phyloP scores from a whole-genome alignment of 2,113 vertebrate genomes.

The Ophiodon elongatus region DNA sequence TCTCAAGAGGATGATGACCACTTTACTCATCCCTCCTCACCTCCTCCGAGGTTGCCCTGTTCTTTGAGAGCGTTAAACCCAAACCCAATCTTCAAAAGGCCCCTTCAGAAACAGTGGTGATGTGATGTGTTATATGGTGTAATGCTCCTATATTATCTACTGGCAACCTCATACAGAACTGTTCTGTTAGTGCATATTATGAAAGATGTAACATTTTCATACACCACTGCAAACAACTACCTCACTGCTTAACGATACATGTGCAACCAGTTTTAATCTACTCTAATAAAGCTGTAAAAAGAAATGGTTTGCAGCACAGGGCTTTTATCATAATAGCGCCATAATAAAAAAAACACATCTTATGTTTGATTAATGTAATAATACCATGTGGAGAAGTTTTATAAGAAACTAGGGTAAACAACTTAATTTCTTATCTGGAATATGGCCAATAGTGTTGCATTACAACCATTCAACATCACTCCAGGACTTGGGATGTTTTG shows the following conservation, averaged over 20 bases:
- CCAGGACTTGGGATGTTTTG: conserved; percentile 7
- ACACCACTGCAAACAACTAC: neutral
- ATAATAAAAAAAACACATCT: neutral
- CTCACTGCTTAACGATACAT: neutral
- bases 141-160: neutral
- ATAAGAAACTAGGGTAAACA: neutral
- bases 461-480: neutral
- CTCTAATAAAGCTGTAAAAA: conserved; percentile 15
- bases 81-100: neutral
- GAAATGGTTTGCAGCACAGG: neutral
- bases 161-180: neutral
- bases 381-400: neutral
- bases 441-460: neutral
- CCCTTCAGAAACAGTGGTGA: neutral
- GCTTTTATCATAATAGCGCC: neutral
- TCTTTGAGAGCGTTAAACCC: neutral
- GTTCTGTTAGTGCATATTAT: neutral
- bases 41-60: neutral
- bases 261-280: neutral
- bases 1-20: neutral
- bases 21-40: neutral
- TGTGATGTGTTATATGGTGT: neutral
- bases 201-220: neutral
- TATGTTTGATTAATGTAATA: neutral
- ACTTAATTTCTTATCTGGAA: conserved; percentile 2